Base-by-base conservation (phyloP, 1,140 invertebrate species). In the Mactra quadrangularis region DNA sequence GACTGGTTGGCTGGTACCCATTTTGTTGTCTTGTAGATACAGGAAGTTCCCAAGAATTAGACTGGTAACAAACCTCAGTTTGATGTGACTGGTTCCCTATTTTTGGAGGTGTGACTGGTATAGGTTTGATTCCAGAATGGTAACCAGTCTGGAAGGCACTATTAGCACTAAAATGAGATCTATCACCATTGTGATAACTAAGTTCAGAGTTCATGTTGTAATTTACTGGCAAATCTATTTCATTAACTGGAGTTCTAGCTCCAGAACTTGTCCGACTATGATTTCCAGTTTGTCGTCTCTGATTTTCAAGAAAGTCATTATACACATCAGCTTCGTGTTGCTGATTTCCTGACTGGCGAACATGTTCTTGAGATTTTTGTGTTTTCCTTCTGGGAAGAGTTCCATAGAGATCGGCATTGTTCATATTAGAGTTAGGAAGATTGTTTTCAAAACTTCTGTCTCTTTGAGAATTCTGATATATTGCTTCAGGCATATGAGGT, bases 51-150 rank as follows among this genome's bases (percentile, higher is more conserved):
- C 25, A 15, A 25, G 19, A 50, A 53, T 22, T 31, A 59, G 66
- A 81, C 35, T 71, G 64, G 62, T 71, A 57, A 81, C 77, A 41
- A 81, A 81, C 77, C 77, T 81, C 77, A n/a, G 77, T 81, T 45
- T 81, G 77, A 25, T 81, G 47, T 22, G 77, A 81, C 77, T 81
- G 77, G 77, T 81, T 81, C 41, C 53, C 66, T 35, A 81, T 81
- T 41, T 66, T 71, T 31, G 77, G 77, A 27, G 77, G 77, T 25
- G 50, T 35, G 31, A 81, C 77, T 31, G 77, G 52, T 41, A 81
- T 57, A n/a, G 45, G 76, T 59, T 75, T 75, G 15, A 60, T 57
- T 22, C 55, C 35, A 35, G 22, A 22, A 6, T 41, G 3, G 57
- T 53, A 15, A 52, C 47, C 71, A 75, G 38, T 47, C 35, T 2